Percentiles rank a stretch among this genome's conserved stretches.
Conservation (phyloP, 2,888 invertebrate species). For the Synergus umbraculus region DNA sequence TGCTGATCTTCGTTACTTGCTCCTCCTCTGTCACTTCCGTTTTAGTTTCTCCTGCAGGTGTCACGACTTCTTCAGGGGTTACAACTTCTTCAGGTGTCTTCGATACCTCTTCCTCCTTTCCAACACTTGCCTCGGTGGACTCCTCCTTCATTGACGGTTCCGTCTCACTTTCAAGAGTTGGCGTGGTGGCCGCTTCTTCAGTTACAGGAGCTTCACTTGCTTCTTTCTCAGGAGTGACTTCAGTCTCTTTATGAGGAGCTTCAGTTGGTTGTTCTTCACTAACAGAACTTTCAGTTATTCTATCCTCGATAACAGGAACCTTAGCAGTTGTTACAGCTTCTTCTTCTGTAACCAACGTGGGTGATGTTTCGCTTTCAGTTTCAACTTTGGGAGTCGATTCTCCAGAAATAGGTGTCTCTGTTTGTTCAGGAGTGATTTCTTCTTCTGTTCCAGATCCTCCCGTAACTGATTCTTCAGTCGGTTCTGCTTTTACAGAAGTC, state of each 20-base stretch:
- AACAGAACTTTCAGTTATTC: constrained; percentile 46
- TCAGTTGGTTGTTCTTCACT: constrained; percentile 48
- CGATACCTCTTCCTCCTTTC: constrained; percentile 51
- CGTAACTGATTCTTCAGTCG: constrained; percentile 47
- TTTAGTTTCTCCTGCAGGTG: constrained; percentile 17
- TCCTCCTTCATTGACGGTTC: constrained; percentile 52
- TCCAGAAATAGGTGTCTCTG: constrained; percentile 37
- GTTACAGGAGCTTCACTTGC: background rate
- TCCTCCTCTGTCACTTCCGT: constrained; percentile 47
- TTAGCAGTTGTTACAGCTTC: constrained; percentile 45
- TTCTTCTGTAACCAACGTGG: background rate
- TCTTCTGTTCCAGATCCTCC: constrained; percentile 43
- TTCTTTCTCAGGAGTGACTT: background rate
- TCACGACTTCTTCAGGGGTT: too few relatives aligned
- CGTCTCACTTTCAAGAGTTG: background rate
- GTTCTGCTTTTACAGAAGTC: constrained; percentile 52
- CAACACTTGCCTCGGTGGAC: constrained; percentile 46
- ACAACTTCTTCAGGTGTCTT: constrained; percentile 42
- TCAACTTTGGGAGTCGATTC: constrained; percentile 42
- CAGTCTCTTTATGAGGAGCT: constrained; percentile 43
- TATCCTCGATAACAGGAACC: constrained; percentile 39
- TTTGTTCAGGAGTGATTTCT: constrained; percentile 41
- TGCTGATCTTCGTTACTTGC: constrained; percentile 43
- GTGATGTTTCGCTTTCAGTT: constrained; percentile 24
- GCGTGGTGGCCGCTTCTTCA: constrained; percentile 28